Conservation (phyloP, 1,140 invertebrate genomes). For the Microplitis demolitor region DNA sequence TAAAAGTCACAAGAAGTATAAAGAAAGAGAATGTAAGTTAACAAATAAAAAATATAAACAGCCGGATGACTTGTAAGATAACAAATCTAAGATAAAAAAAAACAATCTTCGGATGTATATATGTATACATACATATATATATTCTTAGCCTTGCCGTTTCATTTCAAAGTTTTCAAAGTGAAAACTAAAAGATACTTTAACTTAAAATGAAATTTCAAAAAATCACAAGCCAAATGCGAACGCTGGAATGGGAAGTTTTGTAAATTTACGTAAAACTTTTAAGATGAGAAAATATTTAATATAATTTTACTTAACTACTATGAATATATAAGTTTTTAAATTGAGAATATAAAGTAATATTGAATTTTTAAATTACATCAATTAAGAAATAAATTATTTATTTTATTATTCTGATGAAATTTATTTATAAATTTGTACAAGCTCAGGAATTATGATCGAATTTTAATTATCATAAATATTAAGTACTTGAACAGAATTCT, state of each 20-base stretch:
- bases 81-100: background rate
- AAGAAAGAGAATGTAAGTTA: background rate
- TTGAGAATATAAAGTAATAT: background rate
- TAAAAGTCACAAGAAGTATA: background rate
- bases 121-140: background rate
- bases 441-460: too few relatives aligned
- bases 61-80: background rate
- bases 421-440: too few relatives aligned
- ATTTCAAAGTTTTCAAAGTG: slow-evolving; percentile 49
- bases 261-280: slow-evolving; percentile 18
- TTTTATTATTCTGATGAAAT: too few relatives aligned
- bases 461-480: too few relatives aligned
- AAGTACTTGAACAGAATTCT: too few relatives aligned
- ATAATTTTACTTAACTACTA: slow-evolving; percentile 21
- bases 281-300: slow-evolving; percentile 39
- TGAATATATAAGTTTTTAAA: slow-evolving; percentile 11
- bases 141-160: slow-evolving; percentile 29
- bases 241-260: slow-evolving; percentile 5
- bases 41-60: slow-evolving; percentile 11
- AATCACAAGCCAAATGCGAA: slow-evolving; percentile 22
- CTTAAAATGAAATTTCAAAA: slow-evolving; percentile 52
- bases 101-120: background rate
- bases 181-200: slow-evolving; percentile 48
- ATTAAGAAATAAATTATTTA: too few relatives aligned
- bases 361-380: too few relatives aligned